Evolutionary conservation across 2,113 vertebrate genomes (phyloP), one percentile per base, ranked within the genome.

Genomic region (Acanthisitta chloris): DNA sequence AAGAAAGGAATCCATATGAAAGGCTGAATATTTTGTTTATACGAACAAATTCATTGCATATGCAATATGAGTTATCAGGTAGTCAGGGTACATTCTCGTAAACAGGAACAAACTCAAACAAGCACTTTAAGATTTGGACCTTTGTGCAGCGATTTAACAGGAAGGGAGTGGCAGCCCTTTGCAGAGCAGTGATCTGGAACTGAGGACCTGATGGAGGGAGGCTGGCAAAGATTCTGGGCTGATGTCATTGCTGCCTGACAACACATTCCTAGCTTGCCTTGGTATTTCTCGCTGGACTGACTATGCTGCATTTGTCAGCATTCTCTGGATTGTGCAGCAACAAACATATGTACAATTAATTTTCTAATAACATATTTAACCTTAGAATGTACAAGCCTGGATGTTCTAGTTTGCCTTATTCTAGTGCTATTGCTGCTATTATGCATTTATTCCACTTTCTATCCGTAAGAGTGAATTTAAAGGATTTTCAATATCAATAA

Each of bases 171-270:
- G 87, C 76, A 74, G 80, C 69, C 77, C 80, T 87, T 57, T 71
- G 71, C 48, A 67, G 36, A 66, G 36, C 33, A 2, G 42, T 9
- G 1, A 74, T 66, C 64, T 90, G 66, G 67, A 95, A 26, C 79
- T n/a, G 57, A 12, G 55, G 82, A 73, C 12, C 23, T 81, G 79
- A 59, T 23, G 2, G 43, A 81, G 29, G 14, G 64, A 81, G 82
- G 55, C 72, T 96, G 93, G 92, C 92, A 92, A 45, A 36, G 26
- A 11, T n/a, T 74, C 40, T 7, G 45, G 71, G 57, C 76, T 96
- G 93, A 96, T 71, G 86, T 96, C 90, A 96, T 48, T 57, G 64
- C 58, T 81, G 88, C 64, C 81, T 96, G 74, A 80, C 66, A 88
- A 73, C 76, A 90, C 54, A 90, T 94, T 96, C 90, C 88, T 96